Evolutionary conservation across 2,113 vertebrate genomes (phyloP).

Genomic region (Chrysemys picta): DNA sequence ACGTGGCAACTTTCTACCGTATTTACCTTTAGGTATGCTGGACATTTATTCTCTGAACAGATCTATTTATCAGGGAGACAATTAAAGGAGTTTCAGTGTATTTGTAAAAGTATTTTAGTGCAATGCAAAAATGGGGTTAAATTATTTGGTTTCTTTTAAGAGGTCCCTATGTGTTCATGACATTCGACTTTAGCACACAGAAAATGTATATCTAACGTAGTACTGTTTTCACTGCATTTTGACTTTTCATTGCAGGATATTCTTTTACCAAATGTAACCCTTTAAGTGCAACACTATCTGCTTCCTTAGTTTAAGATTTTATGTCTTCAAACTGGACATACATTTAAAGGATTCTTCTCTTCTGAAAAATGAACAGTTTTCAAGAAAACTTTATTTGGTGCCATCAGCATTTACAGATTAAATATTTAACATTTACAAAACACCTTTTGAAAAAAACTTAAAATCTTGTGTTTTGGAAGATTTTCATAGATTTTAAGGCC

Average conservation of each 20-base stretch:
- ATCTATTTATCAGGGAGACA: not conserved
- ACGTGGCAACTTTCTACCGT: not conserved
- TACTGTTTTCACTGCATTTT: not conserved
- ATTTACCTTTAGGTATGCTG: not conserved
- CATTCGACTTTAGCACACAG: not conserved
- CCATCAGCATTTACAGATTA: conserved; percentile 55
- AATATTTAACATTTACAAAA: conserved; percentile 37
- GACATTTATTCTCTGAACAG: not conserved
- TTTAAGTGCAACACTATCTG: conserved; percentile 65
- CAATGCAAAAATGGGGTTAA: not conserved
- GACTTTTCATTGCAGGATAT: not conserved
- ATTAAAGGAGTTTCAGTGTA: rapidly evolving
- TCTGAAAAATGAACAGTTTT: not conserved
- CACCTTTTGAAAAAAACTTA: not conserved
- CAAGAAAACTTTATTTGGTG: conserved; percentile 56
- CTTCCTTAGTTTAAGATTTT: conserved; percentile 58
- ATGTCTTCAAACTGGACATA: conserved; percentile 22
- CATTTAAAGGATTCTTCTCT: conserved; percentile 38
- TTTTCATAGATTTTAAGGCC: conserved; percentile 15
- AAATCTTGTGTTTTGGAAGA: not conserved
- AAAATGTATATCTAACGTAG: not conserved
- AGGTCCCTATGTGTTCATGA: not conserved
- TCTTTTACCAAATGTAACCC: not conserved
- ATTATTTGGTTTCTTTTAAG: not conserved
- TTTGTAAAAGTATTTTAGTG: not conserved